Base-by-base conservation (phyloP, 2,113 vertebrate genomes). In the Pygoscelis antarcticus region DNA sequence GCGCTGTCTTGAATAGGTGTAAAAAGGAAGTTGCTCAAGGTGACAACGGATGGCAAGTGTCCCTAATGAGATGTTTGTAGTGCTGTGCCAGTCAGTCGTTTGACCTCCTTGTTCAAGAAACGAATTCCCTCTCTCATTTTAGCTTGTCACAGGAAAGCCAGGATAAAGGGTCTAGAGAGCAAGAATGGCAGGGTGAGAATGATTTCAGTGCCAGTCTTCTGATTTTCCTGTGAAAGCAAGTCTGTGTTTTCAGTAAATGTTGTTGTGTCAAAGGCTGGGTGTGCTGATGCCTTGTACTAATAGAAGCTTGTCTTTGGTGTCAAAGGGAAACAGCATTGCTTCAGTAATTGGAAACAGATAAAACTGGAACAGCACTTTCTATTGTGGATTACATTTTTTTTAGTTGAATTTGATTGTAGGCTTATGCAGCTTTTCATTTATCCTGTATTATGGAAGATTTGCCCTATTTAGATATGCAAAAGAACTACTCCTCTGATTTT, bases 101-200 rank as follows among this genome's bases (percentile, higher is more conserved):
- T 62, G 38, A 70, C 46, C 42, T 26, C 47, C 2, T 57, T 62
- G 47, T 79, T 60, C 9, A 5, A 93, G 42, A 36, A n/a, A 9
- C 1, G 0, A n/a, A 42, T 82, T 78, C 7, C 16, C 16, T 40
- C 52, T 81, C 32, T 62, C 0, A 0, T 6, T 83, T 66, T 57
- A 7, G 52, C 25, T 52, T 84, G 64, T 89, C 44, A 16, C 26
- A 20, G 83, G 87, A 65, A 75, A 89, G 51, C 44, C n/a, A 30
- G 72, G 46, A 17, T 32, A 23, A 66, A 54, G 60, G 38, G 65
- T 58, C 47, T 83, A 42, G 80, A 51, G 64, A 75, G 62, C 32
- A 66, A 78, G 83, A 78, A 38, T 86, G 88, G 89, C 83, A 65
- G 44, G 36, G 82, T n/a, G 68, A 81, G 85, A 54, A 38, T 8